Percentiles rank a stretch among this genome's conserved stretches.
Evolutionary conservation across 1,140 invertebrate genomes (phyloP).

Genomic region (Zaprionus ornatus): DNA sequence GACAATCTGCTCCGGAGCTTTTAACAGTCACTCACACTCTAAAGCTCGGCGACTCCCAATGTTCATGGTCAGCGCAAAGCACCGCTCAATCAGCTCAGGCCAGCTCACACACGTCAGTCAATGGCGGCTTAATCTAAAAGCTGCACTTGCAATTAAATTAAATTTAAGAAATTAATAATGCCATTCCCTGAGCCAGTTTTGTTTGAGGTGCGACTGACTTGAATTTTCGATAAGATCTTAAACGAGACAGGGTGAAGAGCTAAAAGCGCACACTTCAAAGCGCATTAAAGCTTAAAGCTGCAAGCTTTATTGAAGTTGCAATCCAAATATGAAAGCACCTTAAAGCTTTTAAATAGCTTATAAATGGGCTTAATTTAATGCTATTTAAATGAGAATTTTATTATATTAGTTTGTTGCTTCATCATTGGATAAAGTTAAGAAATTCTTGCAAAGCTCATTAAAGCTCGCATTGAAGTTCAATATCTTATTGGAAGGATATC

Average conservation of each 20-base stretch:
- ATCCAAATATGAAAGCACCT: too few species aligned
- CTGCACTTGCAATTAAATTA: slow-evolving; percentile 70
- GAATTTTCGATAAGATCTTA: background rate
- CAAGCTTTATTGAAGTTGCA: background rate
- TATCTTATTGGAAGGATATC: too few species aligned
- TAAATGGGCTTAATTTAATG: too few species aligned
- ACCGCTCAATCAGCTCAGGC: slow-evolving; percentile 67
- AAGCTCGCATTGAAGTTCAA: too few species aligned
- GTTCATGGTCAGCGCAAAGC: slow-evolving; percentile 64
- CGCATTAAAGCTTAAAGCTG: background rate
- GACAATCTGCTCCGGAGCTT: slow-evolving; percentile 47
- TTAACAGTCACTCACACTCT: slow-evolving; percentile 48
- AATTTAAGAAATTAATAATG: slow-evolving; percentile 78
- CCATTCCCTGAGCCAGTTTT: slow-evolving; percentile 51
- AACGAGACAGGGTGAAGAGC: too few species aligned
- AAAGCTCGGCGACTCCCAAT: slow-evolving; percentile 41
- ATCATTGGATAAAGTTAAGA: background rate
- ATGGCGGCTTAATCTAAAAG: slow-evolving; percentile 70
- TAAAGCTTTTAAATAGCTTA: too few species aligned
- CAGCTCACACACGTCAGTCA: slow-evolving; percentile 16
- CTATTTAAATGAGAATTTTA: too few species aligned
- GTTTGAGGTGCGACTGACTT: background rate
- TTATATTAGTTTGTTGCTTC: too few species aligned
- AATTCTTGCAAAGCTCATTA: too few species aligned
- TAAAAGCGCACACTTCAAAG: background rate